Percentiles rank a stretch among this genome's conserved stretches.
Conservation (phyloP, 2,888 invertebrate species). For the Bruchidius siliquastri region DNA sequence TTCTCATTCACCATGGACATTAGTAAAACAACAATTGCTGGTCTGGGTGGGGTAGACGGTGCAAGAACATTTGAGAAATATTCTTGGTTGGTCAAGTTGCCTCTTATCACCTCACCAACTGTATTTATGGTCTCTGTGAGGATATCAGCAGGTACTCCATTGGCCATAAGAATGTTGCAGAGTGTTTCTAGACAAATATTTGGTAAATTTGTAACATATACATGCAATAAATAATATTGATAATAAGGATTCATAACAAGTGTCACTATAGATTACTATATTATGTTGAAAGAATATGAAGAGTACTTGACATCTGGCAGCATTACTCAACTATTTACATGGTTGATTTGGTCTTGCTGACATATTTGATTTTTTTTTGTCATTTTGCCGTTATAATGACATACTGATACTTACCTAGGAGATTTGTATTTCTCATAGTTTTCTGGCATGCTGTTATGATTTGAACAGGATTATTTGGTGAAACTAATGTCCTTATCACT, state of each 20-base stretch:
- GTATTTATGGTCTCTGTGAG: constrained; percentile 94
- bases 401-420: constrained; percentile 40
- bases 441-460: constrained; percentile 78
- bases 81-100: constrained; percentile 86
- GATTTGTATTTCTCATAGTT: constrained; percentile 77
- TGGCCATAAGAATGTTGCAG: constrained; percentile 90
- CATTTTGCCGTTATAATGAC: too few relatives aligned
- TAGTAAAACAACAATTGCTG: constrained; percentile 88
- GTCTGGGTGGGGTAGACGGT: constrained; percentile 88
- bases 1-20: constrained; percentile 99
- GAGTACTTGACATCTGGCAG: too few relatives aligned
- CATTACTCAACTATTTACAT: too few relatives aligned
- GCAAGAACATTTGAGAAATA: constrained; percentile 86
- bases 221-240: not conserved
- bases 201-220: not conserved
- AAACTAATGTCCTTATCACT: constrained; percentile 85
- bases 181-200: constrained; percentile 58
- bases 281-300: too few relatives aligned
- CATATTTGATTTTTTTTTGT: too few relatives aligned
- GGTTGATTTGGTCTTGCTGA: too few relatives aligned
- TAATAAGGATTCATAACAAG: too few relatives aligned
- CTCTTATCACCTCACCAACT: constrained; percentile 86
- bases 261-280: too few relatives aligned
- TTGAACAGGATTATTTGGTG: constrained; percentile 88
- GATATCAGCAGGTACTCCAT: constrained; percentile 94